phyloP scores from a whole-genome alignment of 2,113 vertebrate genomes.

The Oenanthe melanoleuca region DNA sequence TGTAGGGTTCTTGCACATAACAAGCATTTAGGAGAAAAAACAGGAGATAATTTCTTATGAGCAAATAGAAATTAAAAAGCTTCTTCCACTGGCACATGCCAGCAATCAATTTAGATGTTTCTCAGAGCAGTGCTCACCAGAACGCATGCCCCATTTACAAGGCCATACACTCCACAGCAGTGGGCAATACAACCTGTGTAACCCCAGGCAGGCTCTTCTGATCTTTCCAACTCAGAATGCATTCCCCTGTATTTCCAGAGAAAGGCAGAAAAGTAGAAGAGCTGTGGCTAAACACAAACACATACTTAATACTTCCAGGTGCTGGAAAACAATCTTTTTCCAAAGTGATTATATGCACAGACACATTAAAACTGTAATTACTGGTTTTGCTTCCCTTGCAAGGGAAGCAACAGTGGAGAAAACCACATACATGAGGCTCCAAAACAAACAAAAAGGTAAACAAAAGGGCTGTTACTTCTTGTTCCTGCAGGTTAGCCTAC shows the following conservation, averaged over 20 bases:
- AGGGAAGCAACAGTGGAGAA: background rate
- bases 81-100: background rate
- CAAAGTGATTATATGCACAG: background rate
- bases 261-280: background rate
- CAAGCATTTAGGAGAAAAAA: background rate
- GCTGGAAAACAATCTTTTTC: background rate
- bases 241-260: background rate
- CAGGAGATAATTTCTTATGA: background rate
- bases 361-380: background rate
- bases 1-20: background rate
- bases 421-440: background rate
- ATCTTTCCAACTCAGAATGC: background rate
- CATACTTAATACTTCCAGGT: background rate
- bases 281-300: background rate
- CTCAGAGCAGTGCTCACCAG: fast-evolving
- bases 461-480: background rate
- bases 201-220: background rate
- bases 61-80: background rate
- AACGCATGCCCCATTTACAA: background rate
- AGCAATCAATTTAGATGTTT: background rate
- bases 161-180: background rate
- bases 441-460: background rate
- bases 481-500: background rate
- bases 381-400: background rate
- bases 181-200: background rate